These are phyloP conservation scores for Acipenser oxyrinchus DNA, from an alignment of 2,797 vertebrate species.

Conservation along the genomic window DNA sequence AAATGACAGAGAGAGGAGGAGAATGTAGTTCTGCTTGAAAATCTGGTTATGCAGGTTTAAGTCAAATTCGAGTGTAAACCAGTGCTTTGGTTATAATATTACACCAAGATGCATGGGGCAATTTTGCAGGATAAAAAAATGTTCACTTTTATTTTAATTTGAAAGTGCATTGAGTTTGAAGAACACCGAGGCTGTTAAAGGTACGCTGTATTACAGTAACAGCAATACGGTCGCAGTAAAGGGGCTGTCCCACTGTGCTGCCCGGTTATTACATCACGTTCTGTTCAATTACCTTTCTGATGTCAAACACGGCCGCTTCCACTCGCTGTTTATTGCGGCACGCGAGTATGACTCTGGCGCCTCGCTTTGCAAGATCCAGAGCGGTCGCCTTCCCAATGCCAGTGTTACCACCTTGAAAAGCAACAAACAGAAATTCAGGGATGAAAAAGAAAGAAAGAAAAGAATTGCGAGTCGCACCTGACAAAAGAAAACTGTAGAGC, in stretches of 20 bases:
- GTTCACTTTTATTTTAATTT: no score
- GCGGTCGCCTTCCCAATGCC: constrained; percentile 79
- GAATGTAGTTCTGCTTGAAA: no score
- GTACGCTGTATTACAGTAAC: no score
- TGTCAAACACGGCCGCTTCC: constrained; percentile 68
- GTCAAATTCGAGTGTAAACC: no score
- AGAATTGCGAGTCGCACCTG: background rate
- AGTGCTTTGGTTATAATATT: no score
- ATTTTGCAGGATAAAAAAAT: no score
- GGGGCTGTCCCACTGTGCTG: no score
- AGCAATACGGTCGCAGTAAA: no score
- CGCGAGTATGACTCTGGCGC: constrained; percentile 77
- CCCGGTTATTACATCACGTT: no score
- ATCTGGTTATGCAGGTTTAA: background rate
- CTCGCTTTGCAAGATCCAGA: constrained; percentile 70
- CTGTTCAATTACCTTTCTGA: constrained; percentile 59
- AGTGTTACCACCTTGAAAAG: constrained; percentile 64
- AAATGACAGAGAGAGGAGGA: background rate
- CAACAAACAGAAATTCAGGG: background rate
- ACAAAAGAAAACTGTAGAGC: background rate
- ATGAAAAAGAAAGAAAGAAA: background rate
- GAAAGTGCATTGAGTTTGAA: no score
- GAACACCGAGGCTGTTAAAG: no score
- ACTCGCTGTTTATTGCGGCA: constrained; percentile 61
- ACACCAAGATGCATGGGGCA: no score